A percentile compares a stretch with the other conserved stretches of the same genome.
Conservation (phyloP, 2,113 vertebrate genomes). For the Cathartes aura region DNA sequence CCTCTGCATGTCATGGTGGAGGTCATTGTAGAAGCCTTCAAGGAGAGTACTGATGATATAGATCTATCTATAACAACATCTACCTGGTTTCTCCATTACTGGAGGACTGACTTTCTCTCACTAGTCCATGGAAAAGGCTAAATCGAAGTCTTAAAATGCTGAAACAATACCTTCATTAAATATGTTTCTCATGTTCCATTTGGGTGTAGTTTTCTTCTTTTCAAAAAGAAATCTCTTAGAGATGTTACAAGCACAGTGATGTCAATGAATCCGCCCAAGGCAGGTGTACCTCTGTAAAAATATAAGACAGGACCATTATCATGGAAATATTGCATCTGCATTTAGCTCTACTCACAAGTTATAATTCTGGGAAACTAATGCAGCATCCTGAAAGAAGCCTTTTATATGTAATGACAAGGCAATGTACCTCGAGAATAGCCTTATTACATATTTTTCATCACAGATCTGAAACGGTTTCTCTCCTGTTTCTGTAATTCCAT, state of each 20-base stretch:
- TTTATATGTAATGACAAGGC: slow-evolving; percentile 14
- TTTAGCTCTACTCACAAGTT: slow-evolving; percentile 6
- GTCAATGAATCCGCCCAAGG: not conserved
- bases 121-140: not conserved
- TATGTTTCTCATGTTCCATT: not conserved
- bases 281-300: not conserved
- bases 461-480: not conserved
- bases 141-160: not conserved
- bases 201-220: not conserved
- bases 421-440: not conserved
- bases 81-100: not conserved
- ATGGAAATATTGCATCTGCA: not conserved
- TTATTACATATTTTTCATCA: slow-evolving; percentile 27
- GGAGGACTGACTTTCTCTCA: not conserved
- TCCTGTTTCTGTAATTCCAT: not conserved
- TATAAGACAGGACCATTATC: not conserved
- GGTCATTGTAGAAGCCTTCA: not conserved
- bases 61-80: not conserved
- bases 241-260: not conserved
- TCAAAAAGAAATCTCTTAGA: not conserved
- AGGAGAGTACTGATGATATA: not conserved
- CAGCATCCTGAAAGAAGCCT: not conserved
- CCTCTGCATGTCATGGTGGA: not conserved
- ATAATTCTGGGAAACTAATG: slow-evolving; percentile 2
- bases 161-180: not conserved